Percentiles rank a stretch among this genome's conserved stretches.
Evolutionary conservation across 2,888 invertebrate species (phyloP).

Genomic region (Suillia variegata): DNA sequence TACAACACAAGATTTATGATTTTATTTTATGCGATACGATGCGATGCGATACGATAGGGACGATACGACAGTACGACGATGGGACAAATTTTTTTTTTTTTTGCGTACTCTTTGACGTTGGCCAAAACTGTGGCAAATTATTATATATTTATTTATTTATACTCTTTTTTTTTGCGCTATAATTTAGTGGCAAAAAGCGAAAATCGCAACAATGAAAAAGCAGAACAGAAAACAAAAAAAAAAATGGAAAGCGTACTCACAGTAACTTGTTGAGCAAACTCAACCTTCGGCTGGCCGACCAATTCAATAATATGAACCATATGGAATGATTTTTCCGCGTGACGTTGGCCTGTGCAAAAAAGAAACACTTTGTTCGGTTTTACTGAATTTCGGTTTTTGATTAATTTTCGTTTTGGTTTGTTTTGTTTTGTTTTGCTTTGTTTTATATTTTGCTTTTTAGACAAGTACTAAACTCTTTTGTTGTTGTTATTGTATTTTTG

Average conservation of each 20-base stretch:
- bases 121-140: not conserved
- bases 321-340: slow-evolving; percentile 66
- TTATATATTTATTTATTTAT: slow-evolving; percentile 2
- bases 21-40: slow-evolving; percentile 13
- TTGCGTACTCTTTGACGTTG: too few relatives aligned
- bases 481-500: slow-evolving; percentile 5
- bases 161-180: slow-evolving; percentile 1
- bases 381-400: slow-evolving; percentile 21
- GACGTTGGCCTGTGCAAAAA: slow-evolving; percentile 47
- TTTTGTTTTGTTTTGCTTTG: too few relatives aligned
- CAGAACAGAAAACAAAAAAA: too few relatives aligned
- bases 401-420: slow-evolving; percentile 4
- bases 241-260: slow-evolving; percentile 66
- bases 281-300: slow-evolving; percentile 79
- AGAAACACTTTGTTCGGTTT: slow-evolving; percentile 17
- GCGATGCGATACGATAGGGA: too few relatives aligned
- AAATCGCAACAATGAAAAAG: not conserved
- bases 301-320: slow-evolving; percentile 83
- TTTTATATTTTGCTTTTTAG: not conserved
- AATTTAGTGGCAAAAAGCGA: not conserved
- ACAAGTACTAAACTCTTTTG: not conserved
- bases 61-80: too few relatives aligned
- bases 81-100: too few relatives aligned
- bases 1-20: slow-evolving; percentile 55
- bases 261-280: slow-evolving; percentile 76